Evolutionary conservation across 2,888 invertebrate species (phyloP).

Genomic region (Himalopsyche tibetana): DNA sequence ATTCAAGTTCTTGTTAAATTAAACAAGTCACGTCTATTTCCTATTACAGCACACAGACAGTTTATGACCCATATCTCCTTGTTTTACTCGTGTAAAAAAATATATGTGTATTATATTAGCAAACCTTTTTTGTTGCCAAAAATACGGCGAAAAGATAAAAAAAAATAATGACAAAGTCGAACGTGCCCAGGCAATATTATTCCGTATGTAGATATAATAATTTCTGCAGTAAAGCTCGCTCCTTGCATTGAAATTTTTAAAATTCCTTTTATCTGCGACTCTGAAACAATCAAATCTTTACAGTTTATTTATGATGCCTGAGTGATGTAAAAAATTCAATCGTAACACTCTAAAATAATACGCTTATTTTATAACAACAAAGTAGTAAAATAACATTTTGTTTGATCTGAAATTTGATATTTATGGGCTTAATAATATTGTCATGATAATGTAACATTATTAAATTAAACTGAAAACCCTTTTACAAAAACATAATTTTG

Average conservation of each 20-base stretch:
- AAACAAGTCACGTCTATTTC: slow-evolving; percentile 46
- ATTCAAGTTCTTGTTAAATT: slow-evolving; percentile 48
- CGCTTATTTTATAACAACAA: not conserved
- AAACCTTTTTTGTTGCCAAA: slow-evolving; percentile 26
- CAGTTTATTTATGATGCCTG: slow-evolving; percentile 2
- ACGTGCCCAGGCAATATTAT: slow-evolving; percentile 18
- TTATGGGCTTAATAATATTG: not conserved
- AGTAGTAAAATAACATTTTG: not conserved
- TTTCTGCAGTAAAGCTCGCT: slow-evolving; percentile 26
- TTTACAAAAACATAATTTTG: too few relatives aligned
- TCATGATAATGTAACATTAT: too few relatives aligned
- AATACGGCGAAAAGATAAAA: slow-evolving; percentile 16
- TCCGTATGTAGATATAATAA: slow-evolving; percentile 26
- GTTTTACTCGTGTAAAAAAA: slow-evolving; percentile 46
- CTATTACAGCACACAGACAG: slow-evolving; percentile 45
- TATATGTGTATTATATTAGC: slow-evolving; percentile 36
- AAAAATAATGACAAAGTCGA: slow-evolving; percentile 34
- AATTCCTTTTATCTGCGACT: slow-evolving; percentile 1
- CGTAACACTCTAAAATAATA: not conserved
- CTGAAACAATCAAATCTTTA: slow-evolving; percentile 15
- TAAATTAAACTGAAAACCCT: too few relatives aligned
- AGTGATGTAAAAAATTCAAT: slow-evolving; percentile 15
- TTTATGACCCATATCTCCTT: slow-evolving; percentile 49
- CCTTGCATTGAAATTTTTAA: slow-evolving; percentile 19
- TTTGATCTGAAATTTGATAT: not conserved